Percentiles rank a stretch among this genome's conserved stretches.
Evolutionary conservation across 2,113 vertebrate species (phyloP).

Genomic region (Erythrolamprus reginae): DNA sequence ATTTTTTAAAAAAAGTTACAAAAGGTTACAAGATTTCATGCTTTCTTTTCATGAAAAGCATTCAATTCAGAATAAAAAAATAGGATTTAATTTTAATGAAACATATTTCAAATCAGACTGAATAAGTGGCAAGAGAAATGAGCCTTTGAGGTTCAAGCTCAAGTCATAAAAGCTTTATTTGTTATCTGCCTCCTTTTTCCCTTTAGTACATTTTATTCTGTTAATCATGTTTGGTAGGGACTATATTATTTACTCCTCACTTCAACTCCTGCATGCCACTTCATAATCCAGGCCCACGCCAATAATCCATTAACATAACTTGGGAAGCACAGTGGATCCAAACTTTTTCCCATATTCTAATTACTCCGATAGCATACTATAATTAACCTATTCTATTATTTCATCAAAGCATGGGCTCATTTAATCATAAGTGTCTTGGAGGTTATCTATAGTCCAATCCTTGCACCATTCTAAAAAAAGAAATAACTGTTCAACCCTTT

Average conservation of each 20-base stretch:
- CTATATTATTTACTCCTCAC: not conserved
- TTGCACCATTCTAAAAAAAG: not conserved
- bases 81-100: not conserved
- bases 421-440: not conserved
- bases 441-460: not conserved
- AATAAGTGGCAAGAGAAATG: not conserved
- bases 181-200: not conserved
- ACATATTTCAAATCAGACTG: not conserved
- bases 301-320: not conserved
- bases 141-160: not conserved
- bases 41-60: not conserved
- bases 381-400: not conserved
- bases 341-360: not conserved
- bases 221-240: not conserved
- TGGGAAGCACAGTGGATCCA: not conserved
- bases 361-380: not conserved
- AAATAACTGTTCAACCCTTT: not conserved
- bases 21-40: not conserved
- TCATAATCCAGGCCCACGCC: not conserved
- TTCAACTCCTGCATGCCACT: not conserved
- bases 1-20: not conserved
- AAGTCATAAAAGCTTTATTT: not conserved
- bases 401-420: not conserved
- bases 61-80: not conserved
- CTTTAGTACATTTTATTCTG: not conserved